These are phyloP conservation scores for Apaloderma vittatum DNA, from an alignment of 2,113 vertebrate species.

Conservation along the genomic window DNA sequence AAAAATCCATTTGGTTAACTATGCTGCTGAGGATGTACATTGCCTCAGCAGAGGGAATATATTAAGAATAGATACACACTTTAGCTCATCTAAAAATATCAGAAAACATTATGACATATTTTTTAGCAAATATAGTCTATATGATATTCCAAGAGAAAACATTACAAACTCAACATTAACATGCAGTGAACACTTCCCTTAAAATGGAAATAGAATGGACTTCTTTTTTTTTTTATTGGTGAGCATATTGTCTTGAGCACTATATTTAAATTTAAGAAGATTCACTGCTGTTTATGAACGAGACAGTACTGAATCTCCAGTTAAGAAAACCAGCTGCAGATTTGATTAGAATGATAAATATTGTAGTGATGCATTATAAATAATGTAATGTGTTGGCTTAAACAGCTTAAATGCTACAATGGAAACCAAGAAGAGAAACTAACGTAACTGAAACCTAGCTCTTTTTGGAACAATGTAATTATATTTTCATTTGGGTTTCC, in stretches of 20 bases:
- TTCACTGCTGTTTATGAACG: neutral
- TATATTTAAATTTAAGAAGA: slow-evolving; percentile 51
- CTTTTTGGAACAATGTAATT: neutral
- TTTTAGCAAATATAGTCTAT: slow-evolving; percentile 3
- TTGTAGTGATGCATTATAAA: slow-evolving; percentile 26
- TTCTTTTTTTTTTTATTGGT: neutral
- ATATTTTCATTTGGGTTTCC: neutral
- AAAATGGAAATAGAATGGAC: neutral
- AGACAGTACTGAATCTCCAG: slow-evolving; percentile 3
- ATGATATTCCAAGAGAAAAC: slow-evolving; percentile 25
- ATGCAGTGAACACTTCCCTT: neutral
- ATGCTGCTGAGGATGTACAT: slow-evolving; percentile 73
- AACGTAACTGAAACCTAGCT: neutral
- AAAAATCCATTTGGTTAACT: slow-evolving; percentile 81
- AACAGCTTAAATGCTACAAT: neutral
- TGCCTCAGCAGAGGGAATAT: slow-evolving; percentile 69
- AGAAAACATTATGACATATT: slow-evolving; percentile 68
- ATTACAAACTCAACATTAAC: neutral
- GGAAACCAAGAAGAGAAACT: neutral
- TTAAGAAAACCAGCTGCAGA: slow-evolving; percentile 39
- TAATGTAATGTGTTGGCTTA: slow-evolving; percentile 28
- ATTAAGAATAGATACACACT: slow-evolving; percentile 71
- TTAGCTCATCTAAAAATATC: slow-evolving; percentile 69
- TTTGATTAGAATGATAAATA: slow-evolving; percentile 62
- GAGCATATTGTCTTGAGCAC: slow-evolving; percentile 47